phyloP scores from a whole-genome alignment of 2,888 invertebrate species.

The Hermodice carunculata region DNA sequence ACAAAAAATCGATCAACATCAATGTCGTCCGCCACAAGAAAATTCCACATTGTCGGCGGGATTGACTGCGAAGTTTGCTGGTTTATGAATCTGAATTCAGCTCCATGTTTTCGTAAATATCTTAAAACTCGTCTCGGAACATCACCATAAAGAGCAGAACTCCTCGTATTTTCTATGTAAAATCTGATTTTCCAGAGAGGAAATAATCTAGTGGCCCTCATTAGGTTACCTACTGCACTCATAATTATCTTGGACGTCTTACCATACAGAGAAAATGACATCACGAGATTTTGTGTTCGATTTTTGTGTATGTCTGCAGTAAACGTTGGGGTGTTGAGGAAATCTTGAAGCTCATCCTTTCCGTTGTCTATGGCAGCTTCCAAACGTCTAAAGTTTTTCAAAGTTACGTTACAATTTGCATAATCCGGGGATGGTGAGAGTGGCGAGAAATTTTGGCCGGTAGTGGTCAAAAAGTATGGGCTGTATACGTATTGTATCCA shows the following conservation, averaged over 20 bases:
- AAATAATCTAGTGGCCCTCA: not conserved
- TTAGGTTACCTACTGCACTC: not conserved
- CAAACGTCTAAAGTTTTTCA: not conserved
- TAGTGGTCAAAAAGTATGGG: too few species aligned
- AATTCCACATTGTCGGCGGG: not conserved
- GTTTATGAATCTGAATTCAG: not conserved
- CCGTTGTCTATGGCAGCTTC: not conserved
- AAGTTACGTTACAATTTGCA: not conserved
- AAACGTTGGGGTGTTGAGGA: too few species aligned
- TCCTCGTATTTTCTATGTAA: not conserved
- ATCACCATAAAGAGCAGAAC: not conserved
- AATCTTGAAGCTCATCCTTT: not conserved
- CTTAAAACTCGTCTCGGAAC: not conserved
- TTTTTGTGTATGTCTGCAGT: too few species aligned
- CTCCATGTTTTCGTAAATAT: not conserved
- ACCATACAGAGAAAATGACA: not conserved
- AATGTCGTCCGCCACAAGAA: not conserved
- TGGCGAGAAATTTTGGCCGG: too few species aligned
- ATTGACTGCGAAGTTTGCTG: not conserved
- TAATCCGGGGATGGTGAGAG: too few species aligned
- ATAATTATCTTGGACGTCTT: not conserved
- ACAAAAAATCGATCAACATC: not conserved
- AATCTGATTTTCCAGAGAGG: not conserved
- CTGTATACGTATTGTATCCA: not conserved
- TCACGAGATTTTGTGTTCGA: not conserved